Percentiles rank a stretch among this genome's conserved stretches.
Evolutionary conservation across 2,113 vertebrate species (phyloP).

Genomic region (Indicator indicator): DNA sequence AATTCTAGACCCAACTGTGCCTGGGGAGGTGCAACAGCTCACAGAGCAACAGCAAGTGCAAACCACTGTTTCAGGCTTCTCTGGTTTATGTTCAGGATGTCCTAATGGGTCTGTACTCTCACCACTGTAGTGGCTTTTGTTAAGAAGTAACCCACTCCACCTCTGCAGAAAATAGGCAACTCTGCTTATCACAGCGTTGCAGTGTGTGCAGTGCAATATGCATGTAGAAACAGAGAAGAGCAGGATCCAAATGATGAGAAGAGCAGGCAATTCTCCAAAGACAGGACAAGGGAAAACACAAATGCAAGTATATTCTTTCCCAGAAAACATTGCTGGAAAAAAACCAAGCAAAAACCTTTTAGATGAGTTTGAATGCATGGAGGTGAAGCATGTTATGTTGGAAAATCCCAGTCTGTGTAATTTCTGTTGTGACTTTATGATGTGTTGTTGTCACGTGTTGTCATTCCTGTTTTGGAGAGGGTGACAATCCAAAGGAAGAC

Average conservation of each 20-base stretch:
- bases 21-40: neutral
- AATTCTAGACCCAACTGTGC: neutral
- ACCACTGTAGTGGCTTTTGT: neutral
- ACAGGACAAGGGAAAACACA: neutral
- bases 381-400: neutral
- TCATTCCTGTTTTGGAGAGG: neutral
- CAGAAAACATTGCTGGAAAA: neutral
- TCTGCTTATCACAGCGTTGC: neutral
- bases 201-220: neutral
- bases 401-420: neutral
- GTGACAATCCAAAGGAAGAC: neutral
- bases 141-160: neutral
- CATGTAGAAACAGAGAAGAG: neutral
- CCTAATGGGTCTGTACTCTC: neutral
- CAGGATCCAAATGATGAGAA: neutral
- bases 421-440: neutral
- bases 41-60: neutral
- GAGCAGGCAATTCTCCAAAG: neutral
- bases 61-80: neutral
- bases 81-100: neutral
- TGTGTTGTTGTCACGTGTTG: fast-evolving
- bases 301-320: neutral
- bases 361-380: neutral
- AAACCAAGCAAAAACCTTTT: neutral
- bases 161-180: fast-evolving